Evolutionary conservation across 2,888 invertebrate species (phyloP).

Genomic region (Lochmaea crataegi): DNA sequence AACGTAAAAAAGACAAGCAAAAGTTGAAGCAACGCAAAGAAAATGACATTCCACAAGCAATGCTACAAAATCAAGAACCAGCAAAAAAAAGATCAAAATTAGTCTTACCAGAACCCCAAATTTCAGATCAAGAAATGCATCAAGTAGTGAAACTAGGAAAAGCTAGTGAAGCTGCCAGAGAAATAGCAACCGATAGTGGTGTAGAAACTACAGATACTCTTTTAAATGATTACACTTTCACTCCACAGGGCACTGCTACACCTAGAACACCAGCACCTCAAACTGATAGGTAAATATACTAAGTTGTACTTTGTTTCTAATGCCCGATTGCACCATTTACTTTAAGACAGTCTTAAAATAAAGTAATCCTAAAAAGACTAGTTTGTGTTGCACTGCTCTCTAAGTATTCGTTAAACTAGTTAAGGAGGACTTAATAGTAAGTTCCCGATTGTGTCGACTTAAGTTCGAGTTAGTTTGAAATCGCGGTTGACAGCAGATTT

Average conservation of each 20-base stretch:
- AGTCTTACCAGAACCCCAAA: slow-evolving; percentile 96
- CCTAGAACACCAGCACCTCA: slow-evolving; percentile 89
- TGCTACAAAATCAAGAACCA: slow-evolving; percentile 89
- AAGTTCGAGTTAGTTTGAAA: too few relatives aligned
- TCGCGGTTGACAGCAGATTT: too few relatives aligned
- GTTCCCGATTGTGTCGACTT: too few relatives aligned
- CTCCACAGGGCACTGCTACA: slow-evolving; percentile 75
- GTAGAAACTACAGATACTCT: slow-evolving; percentile 85
- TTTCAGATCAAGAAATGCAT: slow-evolving; percentile 91
- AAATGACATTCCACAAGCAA: slow-evolving; percentile 92
- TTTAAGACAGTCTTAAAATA: too few relatives aligned
- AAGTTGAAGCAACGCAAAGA: slow-evolving; percentile 96
- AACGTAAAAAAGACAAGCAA: slow-evolving; percentile 94
- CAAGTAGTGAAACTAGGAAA: slow-evolving; percentile 93
- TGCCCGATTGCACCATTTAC: too few relatives aligned
- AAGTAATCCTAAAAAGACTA: too few relatives aligned
- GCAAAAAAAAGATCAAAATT: slow-evolving; percentile 94
- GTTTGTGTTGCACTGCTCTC: too few relatives aligned
- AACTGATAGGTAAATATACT: slow-evolving; percentile 71
- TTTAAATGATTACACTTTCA: slow-evolving; percentile 90
- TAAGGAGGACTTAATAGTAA: too few relatives aligned
- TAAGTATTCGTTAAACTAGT: too few relatives aligned
- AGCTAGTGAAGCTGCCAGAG: slow-evolving; percentile 90
- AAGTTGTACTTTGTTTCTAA: not conserved
- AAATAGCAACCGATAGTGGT: slow-evolving; percentile 84